Evolutionary conservation across 2,113 vertebrate species (phyloP), one percentile per base, ranked within the genome.

Genomic region (Brachyistius frenatus): DNA sequence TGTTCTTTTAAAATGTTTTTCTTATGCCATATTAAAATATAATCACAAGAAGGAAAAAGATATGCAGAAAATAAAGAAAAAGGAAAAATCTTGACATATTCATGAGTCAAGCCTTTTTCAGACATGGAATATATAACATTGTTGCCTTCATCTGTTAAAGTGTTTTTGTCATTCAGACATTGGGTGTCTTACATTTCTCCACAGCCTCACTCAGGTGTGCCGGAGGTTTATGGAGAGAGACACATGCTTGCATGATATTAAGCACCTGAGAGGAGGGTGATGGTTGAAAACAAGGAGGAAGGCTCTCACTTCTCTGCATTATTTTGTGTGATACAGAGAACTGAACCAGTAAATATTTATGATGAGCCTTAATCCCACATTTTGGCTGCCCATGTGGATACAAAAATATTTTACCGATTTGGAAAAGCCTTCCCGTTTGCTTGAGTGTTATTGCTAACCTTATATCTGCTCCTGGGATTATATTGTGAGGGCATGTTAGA

Each of bases 21-120:
- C 49, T 44, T 69, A 73, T 78, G 52, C 77, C 83, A 68, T 47
- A 71, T 60, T 39, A 31, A 55, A 36, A 63, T 49, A 36, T 32
- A 52, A 58, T 57, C 14, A 52, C 15, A 57, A 76, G 1, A 31
- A 41, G 54, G 6, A 14, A 8, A 41, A 37, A 32, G 67, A 78
- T 32, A 63, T 71, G 53, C 57, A 66, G 72, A 36, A 10, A 86
- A 84, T 76, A 73, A 85, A 84, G 7, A 56, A 41, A 13, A 33
- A 39, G 52, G 41, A 44, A 5, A 41, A 32, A 53, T 39, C 2
- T 6, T 9, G 16, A 7, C 3, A 44, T 8, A 39, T 39, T 39
- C 13, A 11, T 44, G 41, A 44, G 10, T 44, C 10, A 44, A 44
- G 10, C 10, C 10, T 2, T 9, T 44, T 44, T 10, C 7, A 44